Evolutionary conservation across 2,888 invertebrate genomes (phyloP).

Genomic region (Willowsia nigromaculata): DNA sequence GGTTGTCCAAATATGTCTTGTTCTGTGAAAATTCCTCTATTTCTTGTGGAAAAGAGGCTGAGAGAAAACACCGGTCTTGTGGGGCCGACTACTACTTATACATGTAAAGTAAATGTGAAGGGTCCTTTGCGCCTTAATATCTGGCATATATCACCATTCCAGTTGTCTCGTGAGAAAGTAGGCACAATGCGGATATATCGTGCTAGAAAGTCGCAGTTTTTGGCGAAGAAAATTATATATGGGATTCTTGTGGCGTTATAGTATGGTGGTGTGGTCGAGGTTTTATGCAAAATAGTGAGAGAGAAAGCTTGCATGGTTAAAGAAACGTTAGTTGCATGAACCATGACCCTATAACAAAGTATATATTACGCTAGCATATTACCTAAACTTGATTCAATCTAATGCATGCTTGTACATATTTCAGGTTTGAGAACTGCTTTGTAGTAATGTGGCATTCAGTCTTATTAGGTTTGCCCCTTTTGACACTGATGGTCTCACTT

Average conservation of each 20-base stretch:
- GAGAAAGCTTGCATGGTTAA: too few species aligned
- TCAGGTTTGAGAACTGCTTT: neutral
- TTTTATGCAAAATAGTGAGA: conserved; percentile 29
- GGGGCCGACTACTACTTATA: conserved; percentile 39
- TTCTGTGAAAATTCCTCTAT: neutral
- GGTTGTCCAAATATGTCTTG: conserved; percentile 51
- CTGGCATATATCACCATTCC: conserved; percentile 68
- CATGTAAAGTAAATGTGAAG: conserved; percentile 60
- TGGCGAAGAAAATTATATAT: neutral
- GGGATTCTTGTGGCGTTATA: neutral
- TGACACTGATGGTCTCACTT: conserved; percentile 69
- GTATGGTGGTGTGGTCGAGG: neutral
- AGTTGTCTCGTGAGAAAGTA: conserved; percentile 41
- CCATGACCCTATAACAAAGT: too few species aligned
- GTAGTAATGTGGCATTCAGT: conserved; percentile 50
- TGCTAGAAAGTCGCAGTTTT: neutral
- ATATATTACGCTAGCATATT: neutral
- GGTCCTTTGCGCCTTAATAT: conserved; percentile 62
- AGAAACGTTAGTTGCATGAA: too few species aligned
- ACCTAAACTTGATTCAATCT: neutral
- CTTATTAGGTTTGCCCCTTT: conserved; percentile 58
- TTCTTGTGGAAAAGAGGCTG: neutral
- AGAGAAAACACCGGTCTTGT: conserved; percentile 27
- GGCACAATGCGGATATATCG: neutral
- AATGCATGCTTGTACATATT: neutral